Evolutionary conservation across 30 jellyfish, hydroid and myxozoan genomes (phyloP), one percentile per base, ranked within the genome.

Genomic region (Rhopilema esculentum): DNA sequence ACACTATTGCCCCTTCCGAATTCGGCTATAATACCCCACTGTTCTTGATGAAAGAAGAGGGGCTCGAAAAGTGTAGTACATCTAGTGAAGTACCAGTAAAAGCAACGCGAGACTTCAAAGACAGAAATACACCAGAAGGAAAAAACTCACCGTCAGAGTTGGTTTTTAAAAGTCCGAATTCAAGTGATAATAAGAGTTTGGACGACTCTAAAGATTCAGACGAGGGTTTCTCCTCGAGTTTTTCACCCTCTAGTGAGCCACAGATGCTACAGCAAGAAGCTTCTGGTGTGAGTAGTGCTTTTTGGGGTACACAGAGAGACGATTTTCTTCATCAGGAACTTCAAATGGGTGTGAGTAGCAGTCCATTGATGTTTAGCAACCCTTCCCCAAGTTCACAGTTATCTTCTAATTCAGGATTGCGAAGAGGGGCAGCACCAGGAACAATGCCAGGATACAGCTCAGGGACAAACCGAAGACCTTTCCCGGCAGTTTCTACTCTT

Each of bases 151-250:
- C 96, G 22, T 62, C 88, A n/a, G 97, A 88, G 66, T 66, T 82
- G 81, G 92, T 88, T 48, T 88, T 88, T 80, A 88, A 91, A 63
- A 69, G 85, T 63, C 51, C 90, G 17, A 66, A 89, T 40, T 30
- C 96, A 40, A 80, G 74, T 52, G 91, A 83, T 81, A 75, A 86
- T 26, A 87, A 78, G 70, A 97, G 70, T 64, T 87, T 96, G 74
- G 94, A 96, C 99, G 99, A 96, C 67, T 83, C 97, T 69, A 96
- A 96, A 74, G 99, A 96, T 74, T 85, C 97, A 1, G 99, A 96
- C 97, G 99, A 96, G 96, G 99, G 99, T 33, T 96, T 96, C 74
- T 92, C 98, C 90, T 96, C 99, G 28, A 92, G 98, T 25, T 96
- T 96, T 80, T 96, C 99, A 66, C 99, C 99, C 12, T 92, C 99